These are phyloP conservation scores for Rhamnusium bicolor DNA, from an alignment of 2,888 invertebrate species.

Conservation along the genomic window DNA sequence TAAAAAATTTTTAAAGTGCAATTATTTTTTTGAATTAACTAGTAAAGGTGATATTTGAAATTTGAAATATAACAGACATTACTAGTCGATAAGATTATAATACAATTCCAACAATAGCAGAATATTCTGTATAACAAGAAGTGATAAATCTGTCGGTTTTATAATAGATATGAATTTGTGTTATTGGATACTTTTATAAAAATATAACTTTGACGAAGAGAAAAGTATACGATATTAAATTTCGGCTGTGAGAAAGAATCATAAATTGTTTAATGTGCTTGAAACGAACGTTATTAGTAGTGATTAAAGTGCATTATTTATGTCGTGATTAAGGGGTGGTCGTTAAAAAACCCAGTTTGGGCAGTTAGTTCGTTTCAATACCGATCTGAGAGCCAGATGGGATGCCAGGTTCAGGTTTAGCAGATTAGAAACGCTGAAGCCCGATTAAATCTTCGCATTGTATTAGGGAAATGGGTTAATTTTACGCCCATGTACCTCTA, in stretches of 20 bases:
- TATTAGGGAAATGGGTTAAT: constrained; percentile 70
- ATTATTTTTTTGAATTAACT: too few relatives aligned
- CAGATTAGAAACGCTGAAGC: constrained; percentile 59
- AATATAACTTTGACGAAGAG: background rate
- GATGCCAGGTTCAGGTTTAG: constrained; percentile 50
- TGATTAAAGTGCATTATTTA: constrained; percentile 32
- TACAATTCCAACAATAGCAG: too few relatives aligned
- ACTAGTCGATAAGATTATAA: too few relatives aligned
- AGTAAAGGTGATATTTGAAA: too few relatives aligned
- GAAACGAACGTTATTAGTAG: constrained; percentile 32
- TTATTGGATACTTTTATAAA: background rate
- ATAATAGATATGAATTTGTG: background rate
- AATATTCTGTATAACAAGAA: too few relatives aligned
- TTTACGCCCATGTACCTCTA: constrained; percentile 69
- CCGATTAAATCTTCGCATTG: constrained; percentile 69
- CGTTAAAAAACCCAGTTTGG: constrained; percentile 31
- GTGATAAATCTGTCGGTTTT: too few relatives aligned
- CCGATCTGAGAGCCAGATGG: constrained; percentile 44
- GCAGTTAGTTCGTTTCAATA: constrained; percentile 28
- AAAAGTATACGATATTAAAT: background rate
- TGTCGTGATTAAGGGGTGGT: constrained; percentile 29
- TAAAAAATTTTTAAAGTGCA: too few relatives aligned
- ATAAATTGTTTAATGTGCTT: constrained; percentile 17
- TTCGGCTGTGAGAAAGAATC: constrained; percentile 7
- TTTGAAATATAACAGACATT: too few relatives aligned